These are phyloP conservation scores for Crotalus viridis DNA, from an alignment of 2,113 vertebrate species.

Conservation along the genomic window DNA sequence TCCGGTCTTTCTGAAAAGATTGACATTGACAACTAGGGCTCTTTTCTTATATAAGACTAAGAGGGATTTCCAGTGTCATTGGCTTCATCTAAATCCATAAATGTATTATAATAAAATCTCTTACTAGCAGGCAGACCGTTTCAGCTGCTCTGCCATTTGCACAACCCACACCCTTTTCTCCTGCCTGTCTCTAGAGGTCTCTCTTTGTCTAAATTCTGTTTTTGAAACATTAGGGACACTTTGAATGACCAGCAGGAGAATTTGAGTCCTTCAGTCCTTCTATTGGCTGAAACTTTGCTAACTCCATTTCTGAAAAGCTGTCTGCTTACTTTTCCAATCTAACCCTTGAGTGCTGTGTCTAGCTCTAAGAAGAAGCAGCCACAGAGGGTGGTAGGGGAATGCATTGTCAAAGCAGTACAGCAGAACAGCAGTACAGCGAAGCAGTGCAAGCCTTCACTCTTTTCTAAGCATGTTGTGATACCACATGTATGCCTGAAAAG, in stretches of 20 bases:
- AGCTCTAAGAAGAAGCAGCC: not conserved
- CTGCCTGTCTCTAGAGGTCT: not conserved
- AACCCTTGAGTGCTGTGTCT: not conserved
- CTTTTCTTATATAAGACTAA: not conserved
- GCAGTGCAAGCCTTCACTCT: not conserved
- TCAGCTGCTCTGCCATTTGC: not conserved
- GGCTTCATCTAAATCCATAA: not conserved
- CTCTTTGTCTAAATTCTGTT: not conserved
- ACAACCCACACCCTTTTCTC: not conserved
- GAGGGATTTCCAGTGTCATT: not conserved
- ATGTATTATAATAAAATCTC: not conserved
- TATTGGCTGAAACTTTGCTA: not conserved
- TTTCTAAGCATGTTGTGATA: not conserved
- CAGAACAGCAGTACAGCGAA: not conserved
- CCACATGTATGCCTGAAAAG: not conserved
- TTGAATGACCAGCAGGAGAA: not conserved
- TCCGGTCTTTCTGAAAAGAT: not conserved
- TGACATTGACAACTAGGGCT: not conserved
- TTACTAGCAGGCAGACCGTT: not conserved
- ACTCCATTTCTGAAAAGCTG: not conserved
- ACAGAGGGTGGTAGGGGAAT: not conserved
- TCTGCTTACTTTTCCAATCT: not conserved
- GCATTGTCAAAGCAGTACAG: not conserved
- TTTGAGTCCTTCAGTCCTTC: not conserved
- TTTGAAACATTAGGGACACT: not conserved